Evolutionary conservation across 1,140 invertebrate genomes (phyloP), one percentile per base, ranked within the genome.

Genomic region (Zaprionus davidi): DNA sequence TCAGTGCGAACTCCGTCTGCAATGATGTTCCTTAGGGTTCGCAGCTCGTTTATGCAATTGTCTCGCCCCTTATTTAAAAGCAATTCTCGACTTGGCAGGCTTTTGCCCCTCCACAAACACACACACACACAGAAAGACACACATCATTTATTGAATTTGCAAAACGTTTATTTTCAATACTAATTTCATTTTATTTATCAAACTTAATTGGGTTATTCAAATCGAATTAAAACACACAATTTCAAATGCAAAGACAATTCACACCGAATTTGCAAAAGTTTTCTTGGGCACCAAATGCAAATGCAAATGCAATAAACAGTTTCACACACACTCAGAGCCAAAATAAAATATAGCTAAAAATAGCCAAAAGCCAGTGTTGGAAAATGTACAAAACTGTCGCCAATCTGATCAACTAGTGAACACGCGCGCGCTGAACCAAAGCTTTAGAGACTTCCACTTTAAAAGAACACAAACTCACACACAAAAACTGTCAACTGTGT

Each of bases 31-130:
- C 69, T 36, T 3, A n/a, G 11, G n/a, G 9, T 3, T 17, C 49
- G 5, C 78, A 90, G 80, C 83, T 79, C 66, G 56, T 80, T 78
- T 70, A 57, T 79, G 87, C 90, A 92, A 88, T 60, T 57, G 67
- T 91, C 91, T 80, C 81, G 76, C 71, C 81, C 86, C 86, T 73
- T 46, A 67, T 78, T 78, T 72, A 71, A 68, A 80, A 86, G 87
- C 81, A 81, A 92, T 92, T 92, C 92, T 92, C 92, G 92, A 92
- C 92, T 92, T 92, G 91, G 80, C 92, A 92, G 92, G 92, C 92
- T 92, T 92, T 92, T 91, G 72, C 68, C 85, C 91, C 84, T 31
- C 71, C 49, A 38, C 49, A 55, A 34, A 72, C 56, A 76, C 28
- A 63, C 28, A 77, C 76, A 69, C 49, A 78, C 53, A 71, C 57